Percentiles rank a stretch among this genome's conserved stretches.
Evolutionary conservation across 1,140 invertebrate genomes (phyloP).

Genomic region (Tenebrio molitor): DNA sequence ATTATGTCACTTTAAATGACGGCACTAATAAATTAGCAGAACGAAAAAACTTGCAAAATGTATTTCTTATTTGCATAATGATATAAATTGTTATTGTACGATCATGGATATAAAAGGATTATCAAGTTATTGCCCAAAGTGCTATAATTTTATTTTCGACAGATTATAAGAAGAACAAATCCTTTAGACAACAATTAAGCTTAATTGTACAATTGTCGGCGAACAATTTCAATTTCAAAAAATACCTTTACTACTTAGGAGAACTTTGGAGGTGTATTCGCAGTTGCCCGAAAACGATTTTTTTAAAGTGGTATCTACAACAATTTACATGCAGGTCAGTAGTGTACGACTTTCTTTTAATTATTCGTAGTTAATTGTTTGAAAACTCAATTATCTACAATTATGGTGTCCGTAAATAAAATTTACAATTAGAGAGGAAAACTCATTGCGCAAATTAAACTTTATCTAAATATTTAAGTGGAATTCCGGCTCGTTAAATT

Average conservation of each 20-base stretch:
- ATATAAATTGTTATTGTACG: constrained; percentile 1
- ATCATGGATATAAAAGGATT: constrained; percentile 4
- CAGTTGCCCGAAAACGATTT: no score
- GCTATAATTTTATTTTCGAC: constrained; percentile 38
- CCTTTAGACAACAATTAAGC: constrained; percentile 13
- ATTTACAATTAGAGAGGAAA: no score
- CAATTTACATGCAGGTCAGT: constrained; percentile 8
- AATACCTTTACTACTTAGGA: constrained; percentile 13
- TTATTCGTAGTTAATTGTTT: no score
- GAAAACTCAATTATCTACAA: no score
- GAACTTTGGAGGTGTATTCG: neutral
- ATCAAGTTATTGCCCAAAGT: constrained; percentile 19
- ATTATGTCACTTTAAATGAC: constrained; percentile 11
- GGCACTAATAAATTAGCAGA: neutral
- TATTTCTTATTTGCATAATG: constrained; percentile 10
- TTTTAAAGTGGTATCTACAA: neutral
- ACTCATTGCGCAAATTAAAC: no score
- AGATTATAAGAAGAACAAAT: constrained; percentile 21
- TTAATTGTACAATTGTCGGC: neutral
- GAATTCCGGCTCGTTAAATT: no score
- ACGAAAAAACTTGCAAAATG: constrained; percentile 5
- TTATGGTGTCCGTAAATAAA: no score
- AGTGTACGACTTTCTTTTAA: no score
- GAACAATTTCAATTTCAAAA: neutral
- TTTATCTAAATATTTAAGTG: no score